Base-by-base conservation (phyloP, 2,113 vertebrate species). In the Hyla sarda region DNA sequence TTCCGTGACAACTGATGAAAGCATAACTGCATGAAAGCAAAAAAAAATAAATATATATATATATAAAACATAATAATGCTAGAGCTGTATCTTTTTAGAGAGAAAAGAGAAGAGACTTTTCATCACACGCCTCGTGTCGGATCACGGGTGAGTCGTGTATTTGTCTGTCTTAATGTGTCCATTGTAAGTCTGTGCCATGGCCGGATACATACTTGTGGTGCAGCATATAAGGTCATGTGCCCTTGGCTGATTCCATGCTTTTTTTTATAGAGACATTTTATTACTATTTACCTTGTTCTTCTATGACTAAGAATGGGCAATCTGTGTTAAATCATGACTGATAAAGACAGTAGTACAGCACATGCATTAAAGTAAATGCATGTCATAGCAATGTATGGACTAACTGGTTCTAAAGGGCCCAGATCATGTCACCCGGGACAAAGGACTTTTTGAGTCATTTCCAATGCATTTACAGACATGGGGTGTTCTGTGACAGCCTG, bases 1-100 rank as follows among this genome's bases (percentile, higher is more conserved):
- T 91, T 91, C 91, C 91, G 88, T 92, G 91, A 88, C 90, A 84
- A 91, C 92, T 89, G 90, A 90, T 88, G 87, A 89, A 91, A 93
- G 87, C 89, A 89, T 23, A 91, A 89, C 90, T 90, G 88, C 76
- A 32, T 75, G 87, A 91, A 89, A 86, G 77, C 41, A 69, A 69
- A 82, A 82, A 72, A 71, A 69, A 69, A 69, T 34, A 65, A 28
- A 52, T 32, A 82, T 37, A 69, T 34, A 69, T 34, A 65, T 47
- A 52, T 32, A 82, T 37, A 37, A 71, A 71, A 71, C 30, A 82
- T 82, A 71, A 82, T 67, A 69, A 69, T 69, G 65, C 62, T n/a
- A 32, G 62, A 37, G 81, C 28, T 54, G 65, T 71, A 52, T 82
- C 62, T 82, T 82, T 71, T 50, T 50, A 28, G 81, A 52, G 65